Percentiles rank a stretch among this genome's conserved stretches.
Conservation (phyloP, 2,888 invertebrate species). For the Hoplodrina ambigua region DNA sequence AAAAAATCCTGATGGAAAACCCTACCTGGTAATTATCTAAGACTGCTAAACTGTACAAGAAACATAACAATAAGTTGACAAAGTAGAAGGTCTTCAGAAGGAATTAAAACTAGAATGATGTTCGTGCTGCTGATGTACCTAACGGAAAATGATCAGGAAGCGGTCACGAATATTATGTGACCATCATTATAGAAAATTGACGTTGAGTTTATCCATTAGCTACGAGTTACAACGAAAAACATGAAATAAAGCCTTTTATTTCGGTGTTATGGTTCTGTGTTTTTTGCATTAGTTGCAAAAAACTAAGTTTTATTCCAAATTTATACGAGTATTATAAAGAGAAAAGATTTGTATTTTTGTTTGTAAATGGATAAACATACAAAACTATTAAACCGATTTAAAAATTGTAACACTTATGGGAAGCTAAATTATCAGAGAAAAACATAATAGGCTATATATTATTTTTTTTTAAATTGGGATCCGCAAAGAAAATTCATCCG, state of each 20-base stretch:
- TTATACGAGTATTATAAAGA: too few relatives aligned
- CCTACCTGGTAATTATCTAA: too few relatives aligned
- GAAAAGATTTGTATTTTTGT: too few relatives aligned
- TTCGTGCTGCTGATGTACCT: conserved; percentile 32
- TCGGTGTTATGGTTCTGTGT: background rate
- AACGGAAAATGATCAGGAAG: conserved; percentile 39
- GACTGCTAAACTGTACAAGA: background rate
- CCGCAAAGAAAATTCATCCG: too few relatives aligned
- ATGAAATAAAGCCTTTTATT: conserved; percentile 3
- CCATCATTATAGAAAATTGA: conserved; percentile 37
- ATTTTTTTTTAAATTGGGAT: too few relatives aligned
- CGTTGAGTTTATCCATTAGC: conserved; percentile 28
- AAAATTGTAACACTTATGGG: too few relatives aligned
- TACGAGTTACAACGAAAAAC: conserved; percentile 11
- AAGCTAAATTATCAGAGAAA: too few relatives aligned
- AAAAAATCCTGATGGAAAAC: too few relatives aligned
- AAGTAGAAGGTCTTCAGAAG: background rate
- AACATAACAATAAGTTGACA: conserved; percentile 7
- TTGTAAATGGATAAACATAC: too few relatives aligned
- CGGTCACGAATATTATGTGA: conserved; percentile 24
- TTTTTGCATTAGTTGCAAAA: background rate
- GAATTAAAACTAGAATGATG: conserved; percentile 17
- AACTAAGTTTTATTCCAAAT: too few relatives aligned
- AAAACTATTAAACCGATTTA: too few relatives aligned
- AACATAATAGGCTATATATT: too few relatives aligned